phyloP scores from a whole-genome alignment of 1,140 invertebrate species.

The Drosophila varians region DNA sequence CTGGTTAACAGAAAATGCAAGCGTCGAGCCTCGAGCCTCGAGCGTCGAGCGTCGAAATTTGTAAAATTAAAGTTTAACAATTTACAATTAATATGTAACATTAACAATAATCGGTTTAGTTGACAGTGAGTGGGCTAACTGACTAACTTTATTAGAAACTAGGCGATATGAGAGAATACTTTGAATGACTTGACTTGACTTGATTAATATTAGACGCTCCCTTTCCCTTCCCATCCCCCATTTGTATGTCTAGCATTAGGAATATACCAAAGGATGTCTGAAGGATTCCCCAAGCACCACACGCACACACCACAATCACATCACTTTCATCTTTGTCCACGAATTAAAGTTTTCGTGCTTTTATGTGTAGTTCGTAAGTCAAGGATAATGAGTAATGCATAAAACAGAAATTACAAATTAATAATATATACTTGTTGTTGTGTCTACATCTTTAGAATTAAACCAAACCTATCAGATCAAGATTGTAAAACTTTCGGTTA shows the following conservation, averaged over 20 bases:
- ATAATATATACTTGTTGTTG: slow-evolving; percentile 67
- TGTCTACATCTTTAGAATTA: slow-evolving; percentile 58
- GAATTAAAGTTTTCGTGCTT: slow-evolving; percentile 37
- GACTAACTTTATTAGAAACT: slow-evolving; percentile 36
- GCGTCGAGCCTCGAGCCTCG: too few species aligned
- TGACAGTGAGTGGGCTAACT: slow-evolving; percentile 13
- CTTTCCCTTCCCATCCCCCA: slow-evolving; percentile 11
- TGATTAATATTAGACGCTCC: slow-evolving; percentile 40
- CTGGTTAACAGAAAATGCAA: slow-evolving; percentile 19
- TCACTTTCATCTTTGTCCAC: slow-evolving; percentile 21
- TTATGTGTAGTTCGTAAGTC: slow-evolving; percentile 46
- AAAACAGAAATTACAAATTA: slow-evolving; percentile 1
- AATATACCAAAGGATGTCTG: background rate
- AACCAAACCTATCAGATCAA: slow-evolving; percentile 15
- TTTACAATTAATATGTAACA: slow-evolving; percentile 47
- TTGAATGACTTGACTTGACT: slow-evolving; percentile 49
- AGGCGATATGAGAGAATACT: slow-evolving; percentile 43
- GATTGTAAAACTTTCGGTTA: slow-evolving; percentile 9
- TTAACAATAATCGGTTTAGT: slow-evolving; percentile 50
- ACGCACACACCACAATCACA: slow-evolving; percentile 1
- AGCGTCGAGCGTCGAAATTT: background rate
- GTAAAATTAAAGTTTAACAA: slow-evolving; percentile 7
- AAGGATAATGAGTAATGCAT: slow-evolving; percentile 10
- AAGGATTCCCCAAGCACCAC: background rate
- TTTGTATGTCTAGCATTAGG: slow-evolving; percentile 41